Evolutionary conservation across 2,888 invertebrate genomes (phyloP).

Genomic region (Ormyrus rosae): DNA sequence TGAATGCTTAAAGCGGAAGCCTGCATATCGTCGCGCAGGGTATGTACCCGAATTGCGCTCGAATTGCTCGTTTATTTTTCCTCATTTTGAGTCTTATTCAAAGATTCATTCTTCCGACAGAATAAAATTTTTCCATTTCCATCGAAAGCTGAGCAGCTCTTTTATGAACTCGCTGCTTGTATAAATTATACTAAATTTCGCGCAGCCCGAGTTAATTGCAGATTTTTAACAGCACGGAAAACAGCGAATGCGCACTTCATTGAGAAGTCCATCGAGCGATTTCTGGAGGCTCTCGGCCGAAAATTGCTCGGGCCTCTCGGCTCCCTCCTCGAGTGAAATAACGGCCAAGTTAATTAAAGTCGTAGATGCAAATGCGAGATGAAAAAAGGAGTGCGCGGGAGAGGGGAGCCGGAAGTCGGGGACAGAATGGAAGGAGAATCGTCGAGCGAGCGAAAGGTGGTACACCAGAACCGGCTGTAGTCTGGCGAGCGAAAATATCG

Average conservation of each 20-base stretch:
- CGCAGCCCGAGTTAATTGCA: neutral
- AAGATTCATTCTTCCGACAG: too few relatives aligned
- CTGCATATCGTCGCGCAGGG: neutral
- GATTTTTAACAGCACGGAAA: neutral
- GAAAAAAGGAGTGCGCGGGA: slow-evolving; percentile 34
- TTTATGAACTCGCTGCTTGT: too few relatives aligned
- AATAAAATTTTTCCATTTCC: too few relatives aligned
- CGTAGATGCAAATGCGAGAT: slow-evolving; percentile 64
- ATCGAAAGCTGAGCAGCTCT: too few relatives aligned
- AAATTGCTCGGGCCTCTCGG: slow-evolving; percentile 19
- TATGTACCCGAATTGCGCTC: neutral
- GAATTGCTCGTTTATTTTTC: neutral
- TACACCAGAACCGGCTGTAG: slow-evolving; percentile 58
- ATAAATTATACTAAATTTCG: too few relatives aligned
- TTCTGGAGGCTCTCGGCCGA: neutral
- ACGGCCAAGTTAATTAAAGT: slow-evolving; percentile 65
- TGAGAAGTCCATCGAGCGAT: slow-evolving; percentile 21
- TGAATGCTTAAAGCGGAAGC: slow-evolving; percentile 34
- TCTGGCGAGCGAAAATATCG: slow-evolving; percentile 67
- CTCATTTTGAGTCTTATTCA: neutral
- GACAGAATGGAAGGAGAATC: slow-evolving; percentile 10
- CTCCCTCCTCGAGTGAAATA: slow-evolving; percentile 56
- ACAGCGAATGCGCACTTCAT: neutral
- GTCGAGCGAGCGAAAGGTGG: slow-evolving; percentile 29
- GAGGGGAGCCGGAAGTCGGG: slow-evolving; percentile 13